phyloP scores from a whole-genome alignment of 2,888 invertebrate species.

The Tipula helvola region DNA sequence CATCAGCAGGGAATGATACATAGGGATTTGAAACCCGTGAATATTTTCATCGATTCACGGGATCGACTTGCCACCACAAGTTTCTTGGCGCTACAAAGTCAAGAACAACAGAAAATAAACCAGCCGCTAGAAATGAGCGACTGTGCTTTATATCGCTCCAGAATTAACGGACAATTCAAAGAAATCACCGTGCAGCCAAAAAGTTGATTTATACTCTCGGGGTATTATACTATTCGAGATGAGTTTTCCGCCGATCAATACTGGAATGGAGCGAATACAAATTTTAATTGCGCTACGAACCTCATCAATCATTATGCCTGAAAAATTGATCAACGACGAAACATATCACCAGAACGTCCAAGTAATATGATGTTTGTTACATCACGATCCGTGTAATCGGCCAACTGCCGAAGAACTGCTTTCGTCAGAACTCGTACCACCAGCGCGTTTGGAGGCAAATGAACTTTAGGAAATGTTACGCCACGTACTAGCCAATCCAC shows the following conservation, averaged over 20 bases:
- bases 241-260: conserved; percentile 59
- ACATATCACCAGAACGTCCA: conserved; percentile 23
- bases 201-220: conserved; percentile 65
- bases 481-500: conserved; percentile 68
- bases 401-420: conserved; percentile 80
- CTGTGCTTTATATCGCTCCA: conserved; percentile 82
- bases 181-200: conserved; percentile 66
- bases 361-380: conserved; percentile 58
- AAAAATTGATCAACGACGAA: conserved; percentile 38
- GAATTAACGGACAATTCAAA: conserved; percentile 54
- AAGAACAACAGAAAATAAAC: conserved; percentile 18
- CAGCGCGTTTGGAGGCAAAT: conserved; percentile 73
- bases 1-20: conserved; percentile 80
- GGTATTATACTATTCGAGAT: conserved; percentile 88
- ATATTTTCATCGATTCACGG: conserved; percentile 81
- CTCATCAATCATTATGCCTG: conserved; percentile 53
- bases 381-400: conserved; percentile 70
- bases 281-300: conserved; percentile 53
- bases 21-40: conserved; percentile 66
- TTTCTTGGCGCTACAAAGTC: conserved; percentile 36
- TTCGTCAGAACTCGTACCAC: conserved; percentile 70
- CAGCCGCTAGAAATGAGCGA: conserved; percentile 12
- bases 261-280: conserved; percentile 71
- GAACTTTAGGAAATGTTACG: conserved; percentile 70
- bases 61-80: conserved; percentile 79